phyloP scores from a whole-genome alignment of 2,888 invertebrate species.

The Lordiphosa fenestrarum region DNA sequence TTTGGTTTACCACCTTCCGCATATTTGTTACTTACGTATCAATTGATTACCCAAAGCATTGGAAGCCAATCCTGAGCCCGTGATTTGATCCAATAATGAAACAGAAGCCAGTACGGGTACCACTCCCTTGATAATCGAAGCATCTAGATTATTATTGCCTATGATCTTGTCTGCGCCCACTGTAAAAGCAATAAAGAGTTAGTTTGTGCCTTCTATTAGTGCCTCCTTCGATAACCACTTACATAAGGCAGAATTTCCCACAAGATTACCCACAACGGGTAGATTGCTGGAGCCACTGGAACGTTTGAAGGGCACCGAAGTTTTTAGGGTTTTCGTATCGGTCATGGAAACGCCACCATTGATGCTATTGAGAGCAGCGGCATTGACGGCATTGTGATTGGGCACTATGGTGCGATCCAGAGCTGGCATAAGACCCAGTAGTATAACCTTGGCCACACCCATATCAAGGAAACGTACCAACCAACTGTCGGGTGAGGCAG shows the following conservation, averaged over 20 bases:
- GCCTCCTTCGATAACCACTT: no score
- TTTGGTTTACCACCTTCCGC: no score
- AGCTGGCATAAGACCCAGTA: conserved; percentile 52
- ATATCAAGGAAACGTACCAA: conserved; percentile 54
- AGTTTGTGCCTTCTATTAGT: no score
- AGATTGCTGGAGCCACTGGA: conserved; percentile 12
- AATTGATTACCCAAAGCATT: no score
- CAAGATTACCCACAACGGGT: neutral
- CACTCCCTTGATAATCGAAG: no score
- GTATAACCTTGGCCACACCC: conserved; percentile 50
- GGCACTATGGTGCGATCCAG: conserved; percentile 32
- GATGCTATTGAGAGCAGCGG: conserved; percentile 18
- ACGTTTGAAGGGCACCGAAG: conserved; percentile 34
- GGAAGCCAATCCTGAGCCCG: no score
- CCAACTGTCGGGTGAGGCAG: conserved; percentile 50
- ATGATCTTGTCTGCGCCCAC: no score
- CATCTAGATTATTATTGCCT: no score
- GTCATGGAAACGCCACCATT: conserved; percentile 10
- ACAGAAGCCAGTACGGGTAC: no score
- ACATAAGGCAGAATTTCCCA: neutral
- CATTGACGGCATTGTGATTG: conserved; percentile 8
- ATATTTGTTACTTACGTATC: no score
- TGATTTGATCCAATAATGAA: no score
- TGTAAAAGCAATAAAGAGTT: no score
- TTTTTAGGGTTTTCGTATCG: neutral